Percentiles rank a stretch among this genome's conserved stretches.
Evolutionary conservation across 2,797 vertebrate genomes (phyloP).

Genomic region (Cuniculus paca): DNA sequence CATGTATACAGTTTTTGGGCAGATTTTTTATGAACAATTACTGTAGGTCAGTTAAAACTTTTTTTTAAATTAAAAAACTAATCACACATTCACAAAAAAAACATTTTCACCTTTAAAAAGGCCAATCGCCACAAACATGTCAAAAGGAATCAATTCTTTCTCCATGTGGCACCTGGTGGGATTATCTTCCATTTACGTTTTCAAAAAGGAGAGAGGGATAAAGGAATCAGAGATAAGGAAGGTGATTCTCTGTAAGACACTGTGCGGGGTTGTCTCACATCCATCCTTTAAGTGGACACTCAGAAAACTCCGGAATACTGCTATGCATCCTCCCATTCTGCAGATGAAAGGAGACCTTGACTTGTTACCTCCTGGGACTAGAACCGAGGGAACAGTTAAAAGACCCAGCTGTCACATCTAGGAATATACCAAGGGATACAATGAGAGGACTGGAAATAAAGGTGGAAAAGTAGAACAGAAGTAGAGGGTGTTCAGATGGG

Average conservation of each 20-base stretch:
- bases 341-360: neutral
- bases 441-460: neutral
- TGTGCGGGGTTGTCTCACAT: neutral
- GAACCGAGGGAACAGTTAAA: slow-evolving; percentile 13
- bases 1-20: neutral
- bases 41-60: neutral
- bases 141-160: neutral
- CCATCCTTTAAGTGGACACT: neutral
- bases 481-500: neutral
- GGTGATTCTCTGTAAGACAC: neutral
- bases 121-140: slow-evolving; percentile 37
- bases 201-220: neutral
- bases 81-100: neutral
- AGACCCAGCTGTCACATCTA: neutral
- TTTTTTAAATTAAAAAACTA: neutral
- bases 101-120: neutral
- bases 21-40: neutral
- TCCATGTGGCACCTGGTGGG: neutral
- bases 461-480: neutral
- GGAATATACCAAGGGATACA: neutral
- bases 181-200: neutral
- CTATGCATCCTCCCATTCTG: neutral
- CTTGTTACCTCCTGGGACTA: neutral
- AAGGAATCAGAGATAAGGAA: neutral
- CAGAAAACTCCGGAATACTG: neutral